Base-by-base conservation (phyloP, 1,140 invertebrate species). In the Ericerus pela region DNA sequence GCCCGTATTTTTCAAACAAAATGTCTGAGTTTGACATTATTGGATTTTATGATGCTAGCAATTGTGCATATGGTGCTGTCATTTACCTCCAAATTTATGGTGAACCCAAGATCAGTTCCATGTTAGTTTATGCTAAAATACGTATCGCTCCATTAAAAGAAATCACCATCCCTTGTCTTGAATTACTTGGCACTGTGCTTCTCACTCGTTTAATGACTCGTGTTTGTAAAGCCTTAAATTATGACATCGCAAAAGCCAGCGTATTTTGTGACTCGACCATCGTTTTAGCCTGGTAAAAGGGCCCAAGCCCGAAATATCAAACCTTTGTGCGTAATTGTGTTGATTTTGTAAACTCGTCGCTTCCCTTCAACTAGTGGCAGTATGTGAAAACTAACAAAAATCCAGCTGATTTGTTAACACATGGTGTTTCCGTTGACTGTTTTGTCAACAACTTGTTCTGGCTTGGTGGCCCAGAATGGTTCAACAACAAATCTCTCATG, bases 351-450 rank as follows among this genome's bases (percentile, higher is more conserved):
- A 33, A 8, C 31, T 8, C 31, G 8, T 8, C 31, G 31, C 31
- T 33, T 8, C 8, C 8, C 8, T 8, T 33, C 31, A n/a, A 33
- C 6, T 8, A 24, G 2, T 59, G 54, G 58, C 24, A 28, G 33
- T 54, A 59, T 27, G 55, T 59, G 3, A 36, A 27, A 2, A 24
- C 33, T 11, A 24, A 10, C 31, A n/a, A 33, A 33, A 33, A 33
- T n/a, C 31, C 31, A n/a, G 58, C 58, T 3, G 58, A 59, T 30
- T 2, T 38, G 2, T n/a, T 31, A 11, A 51, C 58, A 8, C 22
- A 55, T 30, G 58, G 58, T 14, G 10, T 56, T 3, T 8, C 53
- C 2, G 52, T 53, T 26, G 26, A 53, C 12, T 27, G 12, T 14
- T 10, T 53, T 11, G 6, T 53, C 22, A 16, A 11, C 11, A 24